Evolutionary conservation across 2,113 vertebrate genomes (phyloP), one percentile per base, ranked within the genome.

Genomic region (Cervus canadensis): DNA sequence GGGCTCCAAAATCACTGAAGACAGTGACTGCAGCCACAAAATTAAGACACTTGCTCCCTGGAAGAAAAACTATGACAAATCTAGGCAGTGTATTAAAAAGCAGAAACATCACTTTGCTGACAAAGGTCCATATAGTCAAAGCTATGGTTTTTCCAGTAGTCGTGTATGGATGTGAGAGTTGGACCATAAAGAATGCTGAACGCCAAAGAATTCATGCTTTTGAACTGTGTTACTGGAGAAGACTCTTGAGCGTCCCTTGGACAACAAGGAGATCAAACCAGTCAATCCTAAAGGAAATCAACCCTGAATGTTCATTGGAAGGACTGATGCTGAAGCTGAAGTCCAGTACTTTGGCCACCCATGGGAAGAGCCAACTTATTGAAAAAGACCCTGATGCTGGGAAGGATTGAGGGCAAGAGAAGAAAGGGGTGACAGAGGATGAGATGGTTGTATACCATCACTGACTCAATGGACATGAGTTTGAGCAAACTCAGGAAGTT

Each of bases 21-120:
- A 36, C 0, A 0, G 67, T 71, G n/a, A 36, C n/a, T 71, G 5
- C 19, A 71, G 67, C 67, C 67, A 40, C n/a, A 40, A 71, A 40
- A 71, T 71, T 12, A 71, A 71, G 19, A 71, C 67, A 23, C n/a
- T 71, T 40, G 21, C 19, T 71, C 67, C n/a, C 40, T 71, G n/a
- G n/a, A 71, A 40, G n/a, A 40, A 71, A 71, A 71, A 23, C 9
- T 71, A 11, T 36, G n/a, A 71, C n/a, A 71, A 71, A 71, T 23
- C 67, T 71, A 71, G 67, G 36, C 67, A 71, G 64, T 71, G 64
- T 71, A 36, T 71, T 71, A 71, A 71, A 71, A 71, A 71, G 64
- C n/a, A 36, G 64, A 71, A 36, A 71, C n/a, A 36, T 71, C n/a
- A 36, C 64, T 71, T 71, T 36, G 17, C n/a, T 71, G n/a, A 71